Evolutionary conservation across 2,113 vertebrate genomes (phyloP).

Genomic region (Odontophorus gujanensis): DNA sequence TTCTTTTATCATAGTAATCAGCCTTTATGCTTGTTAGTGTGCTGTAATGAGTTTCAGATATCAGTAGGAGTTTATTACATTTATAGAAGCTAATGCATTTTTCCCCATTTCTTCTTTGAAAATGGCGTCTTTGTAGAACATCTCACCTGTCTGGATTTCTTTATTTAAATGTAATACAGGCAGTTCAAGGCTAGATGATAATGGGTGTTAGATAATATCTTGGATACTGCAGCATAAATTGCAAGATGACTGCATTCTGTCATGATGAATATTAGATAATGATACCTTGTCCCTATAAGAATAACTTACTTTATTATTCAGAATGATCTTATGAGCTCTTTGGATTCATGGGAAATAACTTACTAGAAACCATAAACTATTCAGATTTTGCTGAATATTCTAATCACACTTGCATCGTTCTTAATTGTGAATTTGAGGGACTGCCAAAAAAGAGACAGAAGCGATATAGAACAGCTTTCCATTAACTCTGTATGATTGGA

Average conservation of each 20-base stretch:
- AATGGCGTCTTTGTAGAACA: conserved; percentile 18
- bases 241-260: conserved; percentile 20
- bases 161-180: conserved; percentile 24
- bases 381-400: conserved; percentile 56
- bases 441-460: conserved; percentile 6
- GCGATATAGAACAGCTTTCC: neutral
- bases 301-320: conserved; percentile 63
- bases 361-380: conserved; percentile 42
- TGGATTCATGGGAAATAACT: neutral
- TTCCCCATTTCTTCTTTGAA: conserved; percentile 22
- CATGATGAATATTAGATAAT: conserved; percentile 55
- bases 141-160: conserved; percentile 44
- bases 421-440: conserved; percentile 16
- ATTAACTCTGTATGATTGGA: neutral
- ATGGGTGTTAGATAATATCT: conserved; percentile 47
- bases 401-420: neutral
- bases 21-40: conserved; percentile 23
- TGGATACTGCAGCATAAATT: conserved; percentile 38
- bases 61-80: conserved; percentile 27
- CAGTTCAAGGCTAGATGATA: conserved; percentile 33
- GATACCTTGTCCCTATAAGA: conserved; percentile 44
- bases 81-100: conserved; percentile 35
- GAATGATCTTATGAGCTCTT: conserved; percentile 44
- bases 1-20: conserved; percentile 35
- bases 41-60: conserved; percentile 12